phyloP scores from a whole-genome alignment of 2,797 vertebrate genomes.

The Podarcis siculus region DNA sequence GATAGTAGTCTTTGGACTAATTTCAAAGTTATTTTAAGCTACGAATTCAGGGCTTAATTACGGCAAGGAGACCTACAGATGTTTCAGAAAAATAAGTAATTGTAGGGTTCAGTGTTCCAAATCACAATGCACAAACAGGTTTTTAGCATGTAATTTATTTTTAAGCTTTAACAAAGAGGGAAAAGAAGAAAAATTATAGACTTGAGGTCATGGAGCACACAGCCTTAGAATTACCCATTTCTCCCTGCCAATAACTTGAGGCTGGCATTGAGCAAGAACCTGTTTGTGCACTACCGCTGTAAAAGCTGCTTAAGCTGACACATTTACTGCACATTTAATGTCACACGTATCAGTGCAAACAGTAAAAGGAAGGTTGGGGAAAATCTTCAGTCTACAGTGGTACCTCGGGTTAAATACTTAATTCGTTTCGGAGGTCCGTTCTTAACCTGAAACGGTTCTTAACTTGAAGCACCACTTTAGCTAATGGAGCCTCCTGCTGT shows the following conservation, averaged over 20 bases:
- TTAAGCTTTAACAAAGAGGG: constrained; percentile 5
- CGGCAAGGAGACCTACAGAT: constrained; percentile 3
- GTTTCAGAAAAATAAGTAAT: constrained; percentile 24
- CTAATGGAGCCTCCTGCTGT: no score
- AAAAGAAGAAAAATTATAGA: background rate
- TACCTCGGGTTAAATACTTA: no score
- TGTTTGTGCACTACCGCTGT: background rate
- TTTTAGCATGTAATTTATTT: constrained; percentile 22
- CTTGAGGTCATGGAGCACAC: background rate
- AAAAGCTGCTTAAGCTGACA: background rate
- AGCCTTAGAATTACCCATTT: background rate
- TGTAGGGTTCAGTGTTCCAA: constrained; percentile 6
- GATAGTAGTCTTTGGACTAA: background rate
- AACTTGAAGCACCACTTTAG: no score
- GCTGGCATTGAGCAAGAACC: background rate
- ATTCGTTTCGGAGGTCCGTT: no score
- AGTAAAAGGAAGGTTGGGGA: no score
- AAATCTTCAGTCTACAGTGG: no score
- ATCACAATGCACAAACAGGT: background rate
- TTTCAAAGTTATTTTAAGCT: constrained; percentile 28
- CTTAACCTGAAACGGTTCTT: no score
- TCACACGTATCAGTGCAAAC: background rate
- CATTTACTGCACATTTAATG: background rate
- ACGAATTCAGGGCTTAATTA: constrained; percentile 22
- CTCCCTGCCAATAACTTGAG: background rate